These are phyloP conservation scores for Antheraea assamensis DNA, from an alignment of 2,888 invertebrate species.

Conservation along the genomic window DNA sequence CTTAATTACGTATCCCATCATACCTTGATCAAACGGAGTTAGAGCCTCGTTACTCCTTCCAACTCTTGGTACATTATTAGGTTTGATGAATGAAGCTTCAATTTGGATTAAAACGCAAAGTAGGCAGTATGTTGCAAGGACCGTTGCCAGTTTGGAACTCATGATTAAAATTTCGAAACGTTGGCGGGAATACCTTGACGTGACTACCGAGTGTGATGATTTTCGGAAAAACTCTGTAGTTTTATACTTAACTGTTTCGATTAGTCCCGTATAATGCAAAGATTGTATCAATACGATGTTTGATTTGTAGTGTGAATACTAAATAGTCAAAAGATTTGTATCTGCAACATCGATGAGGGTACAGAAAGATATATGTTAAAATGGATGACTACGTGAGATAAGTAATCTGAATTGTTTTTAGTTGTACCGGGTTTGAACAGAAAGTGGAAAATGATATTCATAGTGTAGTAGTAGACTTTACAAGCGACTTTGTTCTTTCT, in stretches of 20 bases:
- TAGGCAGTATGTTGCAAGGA: constrained; percentile 57
- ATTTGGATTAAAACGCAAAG: constrained; percentile 51
- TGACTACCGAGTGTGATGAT: constrained; percentile 37
- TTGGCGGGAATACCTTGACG: constrained; percentile 30
- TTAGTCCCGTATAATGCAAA: constrained; percentile 53
- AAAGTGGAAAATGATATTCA: too few relatives aligned
- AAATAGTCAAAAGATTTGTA: constrained; percentile 39
- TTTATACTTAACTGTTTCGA: constrained; percentile 59
- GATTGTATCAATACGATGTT: constrained; percentile 39
- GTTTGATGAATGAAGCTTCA: constrained; percentile 70
- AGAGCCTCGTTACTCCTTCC: constrained; percentile 72
- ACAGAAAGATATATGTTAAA: not conserved
- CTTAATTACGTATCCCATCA: constrained; percentile 76
- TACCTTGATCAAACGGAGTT: constrained; percentile 59
- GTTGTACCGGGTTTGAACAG: too few relatives aligned
- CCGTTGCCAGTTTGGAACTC: constrained; percentile 51
- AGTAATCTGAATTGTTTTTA: not conserved
- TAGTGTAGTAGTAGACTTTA: too few relatives aligned
- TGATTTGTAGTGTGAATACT: constrained; percentile 39
- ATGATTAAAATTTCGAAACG: constrained; percentile 40
- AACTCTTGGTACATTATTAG: constrained; percentile 72
- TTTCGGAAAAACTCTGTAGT: constrained; percentile 26
- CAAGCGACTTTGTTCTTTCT: too few relatives aligned
- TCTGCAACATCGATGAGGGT: constrained; percentile 35
- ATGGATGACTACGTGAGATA: not conserved